A percentile compares a stretch with the other conserved stretches of the same genome.
Evolutionary conservation across 2,113 vertebrate species (phyloP).

Genomic region (Malurus alboscapulatus): DNA sequence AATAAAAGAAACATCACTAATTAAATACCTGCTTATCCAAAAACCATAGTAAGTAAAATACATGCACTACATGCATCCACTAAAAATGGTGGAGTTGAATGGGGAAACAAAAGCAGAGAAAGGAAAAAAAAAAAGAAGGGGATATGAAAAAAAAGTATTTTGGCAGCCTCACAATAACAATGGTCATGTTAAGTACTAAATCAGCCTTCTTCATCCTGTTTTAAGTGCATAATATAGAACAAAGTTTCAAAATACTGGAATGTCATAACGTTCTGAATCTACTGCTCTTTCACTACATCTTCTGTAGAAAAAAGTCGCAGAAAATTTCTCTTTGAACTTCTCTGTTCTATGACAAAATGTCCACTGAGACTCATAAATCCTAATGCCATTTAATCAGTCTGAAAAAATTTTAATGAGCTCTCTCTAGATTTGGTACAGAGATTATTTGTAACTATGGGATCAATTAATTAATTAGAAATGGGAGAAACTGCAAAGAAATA

Average conservation of each 20-base stretch:
- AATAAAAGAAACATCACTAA: background rate
- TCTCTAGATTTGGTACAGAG: conserved; percentile 37
- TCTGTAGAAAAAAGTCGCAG: background rate
- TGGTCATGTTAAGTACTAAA: background rate
- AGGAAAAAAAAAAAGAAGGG: background rate
- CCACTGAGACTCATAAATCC: conserved; percentile 39
- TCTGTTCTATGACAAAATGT: conserved; percentile 1
- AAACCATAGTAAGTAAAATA: background rate
- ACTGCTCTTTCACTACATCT: background rate
- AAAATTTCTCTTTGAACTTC: conserved; percentile 35
- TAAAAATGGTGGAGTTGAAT: background rate
- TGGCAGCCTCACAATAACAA: background rate
- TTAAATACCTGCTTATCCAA: background rate
- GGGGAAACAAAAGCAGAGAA: background rate
- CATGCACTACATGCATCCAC: background rate
- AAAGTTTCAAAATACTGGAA: background rate
- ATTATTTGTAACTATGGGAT: conserved; percentile 40
- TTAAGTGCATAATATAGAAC: background rate
- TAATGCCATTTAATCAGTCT: conserved; percentile 52
- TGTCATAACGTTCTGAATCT: background rate
- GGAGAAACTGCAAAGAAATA: conserved; percentile 17
- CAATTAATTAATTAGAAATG: conserved; percentile 56
- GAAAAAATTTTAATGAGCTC: conserved; percentile 53
- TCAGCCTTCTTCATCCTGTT: background rate
- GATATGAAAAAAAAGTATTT: background rate